Conservation (phyloP, 1,140 invertebrate species). For the Diplogasteroides magnus region DNA sequence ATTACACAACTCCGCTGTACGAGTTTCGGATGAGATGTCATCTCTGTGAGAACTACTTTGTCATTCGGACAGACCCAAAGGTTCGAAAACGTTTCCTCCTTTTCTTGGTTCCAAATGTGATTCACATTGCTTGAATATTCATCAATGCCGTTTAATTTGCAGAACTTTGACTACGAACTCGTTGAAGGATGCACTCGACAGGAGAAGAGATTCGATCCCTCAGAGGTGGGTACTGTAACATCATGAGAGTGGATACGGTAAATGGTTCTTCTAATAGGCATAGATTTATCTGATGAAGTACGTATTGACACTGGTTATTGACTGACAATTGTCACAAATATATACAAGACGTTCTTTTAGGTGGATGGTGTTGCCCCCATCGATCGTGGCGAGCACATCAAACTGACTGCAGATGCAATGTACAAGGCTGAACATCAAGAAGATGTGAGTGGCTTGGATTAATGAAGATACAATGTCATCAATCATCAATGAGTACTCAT, state of each 20-base stretch:
- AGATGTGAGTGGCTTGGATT: neutral
- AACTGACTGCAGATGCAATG: slow-evolving; percentile 51
- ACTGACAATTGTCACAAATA: too few species aligned
- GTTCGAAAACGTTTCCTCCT: slow-evolving; percentile 62
- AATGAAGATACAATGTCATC: too few species aligned
- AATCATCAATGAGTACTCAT: too few species aligned
- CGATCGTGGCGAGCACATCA: slow-evolving; percentile 7
- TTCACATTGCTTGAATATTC: too few species aligned
- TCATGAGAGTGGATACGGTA: too few species aligned
- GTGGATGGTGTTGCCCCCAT: neutral
- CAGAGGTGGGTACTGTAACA: slow-evolving; percentile 81
- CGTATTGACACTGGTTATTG: neutral
- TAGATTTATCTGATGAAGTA: too few species aligned
- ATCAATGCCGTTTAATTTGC: slow-evolving; percentile 50
- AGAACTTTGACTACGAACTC: slow-evolving; percentile 96
- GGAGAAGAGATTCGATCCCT: slow-evolving; percentile 95
- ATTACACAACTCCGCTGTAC: slow-evolving; percentile 93
- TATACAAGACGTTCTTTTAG: slow-evolving; percentile 38
- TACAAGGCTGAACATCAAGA: slow-evolving; percentile 46
- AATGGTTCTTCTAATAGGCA: too few species aligned
- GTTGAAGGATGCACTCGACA: slow-evolving; percentile 87
- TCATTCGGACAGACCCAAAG: slow-evolving; percentile 95
- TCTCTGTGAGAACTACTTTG: slow-evolving; percentile 91
- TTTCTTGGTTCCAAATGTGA: too few species aligned
- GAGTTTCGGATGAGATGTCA: slow-evolving; percentile 99